These are phyloP conservation scores for Callosobruchus maculatus DNA, from an alignment of 2,888 invertebrate species.

Conservation along the genomic window DNA sequence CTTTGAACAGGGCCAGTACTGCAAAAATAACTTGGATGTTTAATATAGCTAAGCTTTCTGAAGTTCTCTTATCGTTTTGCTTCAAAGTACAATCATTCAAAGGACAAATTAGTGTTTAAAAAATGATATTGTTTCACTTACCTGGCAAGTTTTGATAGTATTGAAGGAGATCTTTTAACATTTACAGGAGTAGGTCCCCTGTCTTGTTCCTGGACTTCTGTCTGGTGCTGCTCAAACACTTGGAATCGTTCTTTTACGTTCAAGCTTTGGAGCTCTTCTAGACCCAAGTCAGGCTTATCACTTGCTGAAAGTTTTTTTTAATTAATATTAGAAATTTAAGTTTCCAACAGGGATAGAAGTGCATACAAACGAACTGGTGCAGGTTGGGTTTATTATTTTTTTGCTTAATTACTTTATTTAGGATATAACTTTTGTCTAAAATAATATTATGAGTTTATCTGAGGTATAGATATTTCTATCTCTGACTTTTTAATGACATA, in stretches of 20 bases:
- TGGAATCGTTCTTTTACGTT: slow-evolving; percentile 84
- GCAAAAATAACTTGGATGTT: too few species aligned
- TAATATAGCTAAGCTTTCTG: too few species aligned
- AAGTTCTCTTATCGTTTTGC: too few species aligned
- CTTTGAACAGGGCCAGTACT: too few species aligned
- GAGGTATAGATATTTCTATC: background rate
- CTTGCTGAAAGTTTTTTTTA: slow-evolving; percentile 59
- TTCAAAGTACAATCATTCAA: too few species aligned
- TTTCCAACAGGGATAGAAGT: background rate
- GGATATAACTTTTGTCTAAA: too few species aligned
- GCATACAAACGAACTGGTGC: background rate
- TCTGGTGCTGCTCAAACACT: slow-evolving; percentile 68
- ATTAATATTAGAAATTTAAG: background rate
- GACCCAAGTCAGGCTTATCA: slow-evolving; percentile 79
- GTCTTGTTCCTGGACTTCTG: slow-evolving; percentile 50
- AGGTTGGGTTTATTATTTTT: background rate
- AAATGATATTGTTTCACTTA: slow-evolving; percentile 47
- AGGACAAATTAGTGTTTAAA: too few species aligned
- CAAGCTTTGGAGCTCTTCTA: slow-evolving; percentile 75
- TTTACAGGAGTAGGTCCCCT: slow-evolving; percentile 51
- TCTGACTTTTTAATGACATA: background rate
- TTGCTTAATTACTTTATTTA: too few species aligned
- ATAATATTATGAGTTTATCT: too few species aligned
- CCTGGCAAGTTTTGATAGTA: slow-evolving; percentile 78
- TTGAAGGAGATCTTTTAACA: slow-evolving; percentile 68